Conservation (phyloP, 2,113 vertebrate species). For the Hystrix cristata region DNA sequence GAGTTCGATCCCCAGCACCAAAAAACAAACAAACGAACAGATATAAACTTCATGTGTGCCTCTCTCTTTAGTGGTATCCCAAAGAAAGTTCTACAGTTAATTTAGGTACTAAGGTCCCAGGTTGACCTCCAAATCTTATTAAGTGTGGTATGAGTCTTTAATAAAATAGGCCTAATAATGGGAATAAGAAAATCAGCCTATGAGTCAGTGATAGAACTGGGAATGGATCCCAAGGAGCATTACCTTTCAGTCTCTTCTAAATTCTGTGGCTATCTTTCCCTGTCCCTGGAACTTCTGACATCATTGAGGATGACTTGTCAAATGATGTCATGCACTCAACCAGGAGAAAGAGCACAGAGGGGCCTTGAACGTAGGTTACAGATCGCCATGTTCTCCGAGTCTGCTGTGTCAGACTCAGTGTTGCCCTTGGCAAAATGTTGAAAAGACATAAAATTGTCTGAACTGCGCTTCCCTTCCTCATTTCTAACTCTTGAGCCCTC, state of each 20-base stretch:
- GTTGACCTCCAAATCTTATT: slow-evolving; percentile 57
- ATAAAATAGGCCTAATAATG: slow-evolving; percentile 48
- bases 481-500: background rate
- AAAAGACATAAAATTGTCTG: background rate
- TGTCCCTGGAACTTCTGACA: slow-evolving; percentile 72
- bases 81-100: slow-evolving; percentile 62
- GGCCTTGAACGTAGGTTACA: background rate
- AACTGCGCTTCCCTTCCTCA: background rate
- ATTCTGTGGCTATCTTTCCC: slow-evolving; percentile 59
- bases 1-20: no score
- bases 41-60: background rate
- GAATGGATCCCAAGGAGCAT: slow-evolving; percentile 73
- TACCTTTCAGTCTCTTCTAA: slow-evolving; percentile 68
- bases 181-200: slow-evolving; percentile 47
- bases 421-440: slow-evolving; percentile 30
- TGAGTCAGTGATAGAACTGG: slow-evolving; percentile 72
- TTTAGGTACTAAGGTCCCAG: slow-evolving; percentile 37
- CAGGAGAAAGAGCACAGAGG: background rate
- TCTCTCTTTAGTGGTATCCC: slow-evolving; percentile 35
- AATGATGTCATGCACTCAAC: slow-evolving; percentile 74
- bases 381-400: background rate
- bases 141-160: slow-evolving; percentile 1
- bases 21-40: no score
- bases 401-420: background rate
- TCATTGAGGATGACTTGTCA: slow-evolving; percentile 76